Evolutionary conservation across 2,888 invertebrate genomes (phyloP).

Genomic region (Drosophila testacea): DNA sequence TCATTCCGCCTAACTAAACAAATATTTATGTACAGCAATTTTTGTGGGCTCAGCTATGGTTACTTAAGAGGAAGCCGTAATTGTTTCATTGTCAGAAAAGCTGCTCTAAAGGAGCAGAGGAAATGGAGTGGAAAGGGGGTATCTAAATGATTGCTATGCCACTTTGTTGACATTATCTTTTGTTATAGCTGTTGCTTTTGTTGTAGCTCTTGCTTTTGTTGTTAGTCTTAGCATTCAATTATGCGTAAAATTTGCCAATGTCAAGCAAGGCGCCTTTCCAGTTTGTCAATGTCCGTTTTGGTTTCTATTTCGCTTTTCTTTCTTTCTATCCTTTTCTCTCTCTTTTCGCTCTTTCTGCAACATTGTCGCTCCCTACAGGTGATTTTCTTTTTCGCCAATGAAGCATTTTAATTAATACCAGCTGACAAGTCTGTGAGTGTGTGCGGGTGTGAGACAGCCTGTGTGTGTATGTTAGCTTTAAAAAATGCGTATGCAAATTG

Average conservation of each 20-base stretch:
- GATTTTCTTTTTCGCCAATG: slow-evolving; percentile 34
- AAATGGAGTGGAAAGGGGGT: background rate
- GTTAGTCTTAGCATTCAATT: slow-evolving; percentile 43
- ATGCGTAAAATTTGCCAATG: slow-evolving; percentile 53
- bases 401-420: slow-evolving; percentile 57
- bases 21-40: slow-evolving; percentile 16
- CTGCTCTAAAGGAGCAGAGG: background rate
- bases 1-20: background rate
- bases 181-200: slow-evolving; percentile 14
- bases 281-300: slow-evolving; percentile 33
- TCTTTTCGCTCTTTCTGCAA: slow-evolving; percentile 2
- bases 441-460: background rate
- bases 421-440: slow-evolving; percentile 24
- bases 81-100: slow-evolving; percentile 18
- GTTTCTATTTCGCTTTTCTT: slow-evolving; percentile 25
- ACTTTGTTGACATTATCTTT: slow-evolving; percentile 21
- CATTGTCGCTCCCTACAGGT: slow-evolving; percentile 20
- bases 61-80: background rate
- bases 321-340: background rate
- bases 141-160: slow-evolving; percentile 22
- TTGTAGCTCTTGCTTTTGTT: slow-evolving; percentile 17
- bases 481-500: slow-evolving; percentile 52
- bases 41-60: background rate
- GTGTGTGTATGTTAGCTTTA: slow-evolving; percentile 1
- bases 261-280: slow-evolving; percentile 32